Evolutionary conservation across 2,888 invertebrate species (phyloP), one percentile per base, ranked within the genome.

Genomic region (Mechanitis mazaeus): DNA sequence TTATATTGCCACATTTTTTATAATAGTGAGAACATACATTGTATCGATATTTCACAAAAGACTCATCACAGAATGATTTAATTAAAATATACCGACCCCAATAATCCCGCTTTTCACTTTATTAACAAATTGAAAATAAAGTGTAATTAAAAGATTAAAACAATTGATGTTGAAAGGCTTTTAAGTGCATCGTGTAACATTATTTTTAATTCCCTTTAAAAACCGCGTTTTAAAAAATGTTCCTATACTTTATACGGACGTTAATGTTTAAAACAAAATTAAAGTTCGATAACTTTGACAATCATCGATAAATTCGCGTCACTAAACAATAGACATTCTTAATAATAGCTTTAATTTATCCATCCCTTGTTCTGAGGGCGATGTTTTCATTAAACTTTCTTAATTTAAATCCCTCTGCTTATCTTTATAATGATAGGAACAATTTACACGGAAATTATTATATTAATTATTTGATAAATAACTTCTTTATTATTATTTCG

Each of bases 321-420:
- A 50, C 50, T 59, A 54, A 63, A 59, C 56, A 56, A 59, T 59
- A 63, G 59, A 45, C 54, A 53, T 53, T 63, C 55, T 59, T 53
- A 56, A 59, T 35, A 31, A 50, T 50, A 31, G 50, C 50, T 59
- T 56, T 45, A 55, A 63, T 59, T 59, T 56, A 47, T 59, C 59
- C 54, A 56, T 56, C 56, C 54, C 63, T 60, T 53, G 58, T 56
- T 55, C 46, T 45, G 54, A 50, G 56, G 55, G 47, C 59, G 55
- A 59, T 83, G 81, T 82, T 85, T 85, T 83, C 81, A 85, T 86
- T 84, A 81, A 85, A 86, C 84, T 85, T 85, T 79, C 78, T 81
- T 84, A 84, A 86, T 84, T 83, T 80, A 71, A 64, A 61, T 60
- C 64, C 68, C 64, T 69, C 66, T 68, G 68, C 73, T 71, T 71